These are phyloP conservation scores for Stylophora pistillata DNA, from an alignment of 64 coral and sea anemone species.

Conservation along the genomic window DNA sequence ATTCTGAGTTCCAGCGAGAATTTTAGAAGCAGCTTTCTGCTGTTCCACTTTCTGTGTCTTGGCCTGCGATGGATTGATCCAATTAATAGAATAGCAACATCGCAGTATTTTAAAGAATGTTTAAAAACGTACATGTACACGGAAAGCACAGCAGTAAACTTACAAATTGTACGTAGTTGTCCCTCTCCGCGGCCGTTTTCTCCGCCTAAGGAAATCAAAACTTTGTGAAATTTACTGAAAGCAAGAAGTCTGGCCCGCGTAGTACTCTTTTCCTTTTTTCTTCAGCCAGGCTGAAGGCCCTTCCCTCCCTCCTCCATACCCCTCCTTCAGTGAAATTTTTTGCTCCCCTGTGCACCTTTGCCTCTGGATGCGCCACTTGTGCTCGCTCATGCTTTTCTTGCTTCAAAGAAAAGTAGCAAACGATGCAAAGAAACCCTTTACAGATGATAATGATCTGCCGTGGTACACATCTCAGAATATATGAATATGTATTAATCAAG, in stretches of 20 bases:
- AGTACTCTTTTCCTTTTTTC: no score
- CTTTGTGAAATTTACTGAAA: background rate
- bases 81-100: background rate
- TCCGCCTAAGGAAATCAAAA: conserved; percentile 67
- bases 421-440: no score
- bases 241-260: no score
- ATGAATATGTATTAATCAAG: no score
- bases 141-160: conserved; percentile 15
- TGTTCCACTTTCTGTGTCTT: conserved; percentile 82
- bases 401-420: background rate
- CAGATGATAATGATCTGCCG: no score
- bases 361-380: no score
- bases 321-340: no score
- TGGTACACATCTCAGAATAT: no score
- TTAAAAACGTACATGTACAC: background rate
- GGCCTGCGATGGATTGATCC: conserved; percentile 42
- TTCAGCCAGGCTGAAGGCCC: no score
- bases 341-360: no score
- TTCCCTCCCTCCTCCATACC: no score
- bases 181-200: conserved; percentile 91
- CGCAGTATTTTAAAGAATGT: background rate
- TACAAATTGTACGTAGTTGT: conserved; percentile 84
- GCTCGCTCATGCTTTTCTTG: no score
- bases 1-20: conserved; percentile 69
- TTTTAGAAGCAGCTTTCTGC: conserved; percentile 69